Conservation (phyloP, 2,797 vertebrate genomes). For the Pangasius sanitwongsei region DNA sequence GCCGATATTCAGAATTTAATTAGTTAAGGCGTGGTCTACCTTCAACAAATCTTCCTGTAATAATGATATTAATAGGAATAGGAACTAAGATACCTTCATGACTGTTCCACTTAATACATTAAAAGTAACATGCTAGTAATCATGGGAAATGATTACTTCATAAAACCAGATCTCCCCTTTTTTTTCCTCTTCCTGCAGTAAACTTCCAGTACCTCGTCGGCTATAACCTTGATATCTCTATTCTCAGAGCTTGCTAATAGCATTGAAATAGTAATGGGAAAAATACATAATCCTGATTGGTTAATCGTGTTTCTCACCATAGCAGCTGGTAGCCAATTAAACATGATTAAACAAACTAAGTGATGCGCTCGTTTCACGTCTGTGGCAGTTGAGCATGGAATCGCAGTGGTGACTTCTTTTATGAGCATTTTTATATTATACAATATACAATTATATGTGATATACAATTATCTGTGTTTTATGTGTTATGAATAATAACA, state of each 20-base stretch:
- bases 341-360: neutral
- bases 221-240: neutral
- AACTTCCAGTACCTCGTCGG: neutral
- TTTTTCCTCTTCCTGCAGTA: neutral
- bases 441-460: neutral
- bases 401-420: neutral
- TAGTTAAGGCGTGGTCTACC: neutral
- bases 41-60: neutral
- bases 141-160: neutral
- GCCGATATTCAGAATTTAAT: neutral
- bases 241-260: neutral
- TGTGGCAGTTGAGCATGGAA: neutral
- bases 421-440: neutral
- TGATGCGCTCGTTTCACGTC: neutral
- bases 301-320: neutral
- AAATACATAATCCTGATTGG: neutral
- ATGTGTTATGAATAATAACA: neutral
- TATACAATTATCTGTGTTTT: neutral
- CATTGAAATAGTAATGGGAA: neutral
- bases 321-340: neutral
- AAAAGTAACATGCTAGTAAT: neutral
- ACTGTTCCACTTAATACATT: neutral
- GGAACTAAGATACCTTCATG: neutral
- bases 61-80: neutral
- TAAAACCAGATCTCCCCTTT: neutral